Base-by-base conservation (phyloP, 2,888 invertebrate genomes). In the Morpho achilles region DNA sequence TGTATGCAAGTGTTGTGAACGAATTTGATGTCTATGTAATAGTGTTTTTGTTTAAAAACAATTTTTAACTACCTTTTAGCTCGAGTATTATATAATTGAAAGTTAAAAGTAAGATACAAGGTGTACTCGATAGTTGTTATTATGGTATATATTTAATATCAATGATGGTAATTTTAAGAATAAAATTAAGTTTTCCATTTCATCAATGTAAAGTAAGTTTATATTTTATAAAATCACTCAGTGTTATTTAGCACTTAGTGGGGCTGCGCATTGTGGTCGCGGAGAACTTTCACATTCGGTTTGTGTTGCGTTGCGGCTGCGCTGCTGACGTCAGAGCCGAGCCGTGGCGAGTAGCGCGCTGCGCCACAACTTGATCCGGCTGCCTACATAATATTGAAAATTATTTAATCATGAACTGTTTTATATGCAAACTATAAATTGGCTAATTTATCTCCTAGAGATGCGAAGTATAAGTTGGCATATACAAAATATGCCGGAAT, bases 261-360 rank as follows among this genome's bases (percentile, higher is more conserved):
- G 69, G 77, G 73, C 72, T 76, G 79, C 72, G 72, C 71, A 75
- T 68, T 67, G 67, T 65, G 63, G 76, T 78, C 76, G 76, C 75
- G 65, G 72, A 76, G 82, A 87, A 89, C 89, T 89, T 89, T 89
- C 89, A 89, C 89, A 88, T 88, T 87, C 82, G 80, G 77, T 82
- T 73, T 71, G 77, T 76, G 80, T 84, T 84, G 83, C 82, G 84
- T 76, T 80, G 79, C 76, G 75, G 70, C 75, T 71, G 76, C 75
- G 77, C 72, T 66, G 67, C 67, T 85, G 87, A 85, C 86, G 85
- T 84, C 87, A 85, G 75, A 66, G 66, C 69, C 72, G 72, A 59
- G 61, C 53, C 58, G 59, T 52, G 56, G 55, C 59, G 54, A 48
- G 58, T 63, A 60, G 58, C 58, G 55, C 48, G 57, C 43, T 48